These are phyloP conservation scores for Pentamera pediparva DNA, from an alignment of 53 echinoderm and acorn worm species.

Conservation along the genomic window DNA sequence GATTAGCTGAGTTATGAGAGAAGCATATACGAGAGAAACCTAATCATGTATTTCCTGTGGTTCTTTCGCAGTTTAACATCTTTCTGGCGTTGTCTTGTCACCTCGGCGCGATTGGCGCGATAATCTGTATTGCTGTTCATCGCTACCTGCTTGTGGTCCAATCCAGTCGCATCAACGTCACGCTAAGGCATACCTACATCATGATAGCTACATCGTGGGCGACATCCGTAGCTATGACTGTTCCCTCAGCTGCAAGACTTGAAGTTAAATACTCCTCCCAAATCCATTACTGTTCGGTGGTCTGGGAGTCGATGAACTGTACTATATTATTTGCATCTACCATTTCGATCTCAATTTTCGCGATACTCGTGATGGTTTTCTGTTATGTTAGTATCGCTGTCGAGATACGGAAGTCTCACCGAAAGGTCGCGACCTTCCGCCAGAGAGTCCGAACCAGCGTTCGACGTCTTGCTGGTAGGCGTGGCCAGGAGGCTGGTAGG, in stretches of 20 bases:
- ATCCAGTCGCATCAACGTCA: constrained; percentile 1
- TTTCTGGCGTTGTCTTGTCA: background rate
- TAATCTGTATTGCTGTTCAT: constrained; percentile 8
- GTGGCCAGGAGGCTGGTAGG: background rate
- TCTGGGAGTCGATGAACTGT: background rate
- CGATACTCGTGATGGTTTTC: background rate
- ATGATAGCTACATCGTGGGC: constrained; percentile 1
- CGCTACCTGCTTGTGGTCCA: constrained; percentile 22
- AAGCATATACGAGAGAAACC: too few species aligned
- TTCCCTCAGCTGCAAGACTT: background rate
- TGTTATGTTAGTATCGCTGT: constrained; percentile 8
- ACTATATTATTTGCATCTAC: background rate
- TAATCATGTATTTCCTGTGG: background rate
- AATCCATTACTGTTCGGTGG: background rate
- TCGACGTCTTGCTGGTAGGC: background rate
- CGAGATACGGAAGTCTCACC: background rate
- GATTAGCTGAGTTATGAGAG: too few species aligned
- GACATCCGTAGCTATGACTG: background rate
- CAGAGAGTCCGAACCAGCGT: constrained; percentile 15
- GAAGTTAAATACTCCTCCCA: background rate
- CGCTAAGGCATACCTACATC: background rate
- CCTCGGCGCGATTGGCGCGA: constrained; percentile 11
- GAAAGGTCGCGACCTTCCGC: background rate
- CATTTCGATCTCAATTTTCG: background rate
- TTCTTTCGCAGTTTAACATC: background rate